These are phyloP conservation scores for Lycopodina hypogea DNA, from an alignment of 37 sponge, comb jelly and placozoan genomes.

Conservation along the genomic window DNA sequence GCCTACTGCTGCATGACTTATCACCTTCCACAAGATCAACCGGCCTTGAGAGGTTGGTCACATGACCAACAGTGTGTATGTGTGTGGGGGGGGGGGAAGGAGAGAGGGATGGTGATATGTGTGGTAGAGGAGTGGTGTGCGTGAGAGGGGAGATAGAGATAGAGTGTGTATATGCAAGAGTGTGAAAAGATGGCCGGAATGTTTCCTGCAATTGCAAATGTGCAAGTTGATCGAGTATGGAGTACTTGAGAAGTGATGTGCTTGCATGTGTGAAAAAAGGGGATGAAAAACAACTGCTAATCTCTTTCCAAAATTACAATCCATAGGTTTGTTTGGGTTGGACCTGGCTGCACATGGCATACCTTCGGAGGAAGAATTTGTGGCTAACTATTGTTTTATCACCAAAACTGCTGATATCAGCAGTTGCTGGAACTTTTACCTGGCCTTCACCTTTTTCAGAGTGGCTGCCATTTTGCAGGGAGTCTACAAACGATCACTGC, in stretches of 20 bases:
- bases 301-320: neutral
- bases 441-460: slow-evolving; percentile 77
- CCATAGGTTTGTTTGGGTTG: slow-evolving; percentile 40
- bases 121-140: neutral
- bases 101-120: neutral
- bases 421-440: slow-evolving; percentile 61
- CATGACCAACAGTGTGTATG: neutral
- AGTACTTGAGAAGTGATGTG: too few relatives aligned
- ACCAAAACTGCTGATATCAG: slow-evolving; percentile 39
- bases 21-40: slow-evolving; percentile 42
- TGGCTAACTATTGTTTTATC: slow-evolving; percentile 46
- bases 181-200: too few relatives aligned
- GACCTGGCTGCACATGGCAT: slow-evolving; percentile 52
- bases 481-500: slow-evolving; percentile 70
- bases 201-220: too few relatives aligned
- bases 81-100: neutral
- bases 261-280: too few relatives aligned
- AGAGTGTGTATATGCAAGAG: too few relatives aligned
- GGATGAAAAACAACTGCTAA: neutral
- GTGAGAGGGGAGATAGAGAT: too few relatives aligned
- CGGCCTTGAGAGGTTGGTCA: slow-evolving; percentile 32
- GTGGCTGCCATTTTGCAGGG: slow-evolving; percentile 80
- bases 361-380: slow-evolving; percentile 58
- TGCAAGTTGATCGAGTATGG: too few relatives aligned
- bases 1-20: slow-evolving; percentile 68